Base-by-base conservation (phyloP, 2,797 vertebrate genomes). In the Calcarius lapponicus region DNA sequence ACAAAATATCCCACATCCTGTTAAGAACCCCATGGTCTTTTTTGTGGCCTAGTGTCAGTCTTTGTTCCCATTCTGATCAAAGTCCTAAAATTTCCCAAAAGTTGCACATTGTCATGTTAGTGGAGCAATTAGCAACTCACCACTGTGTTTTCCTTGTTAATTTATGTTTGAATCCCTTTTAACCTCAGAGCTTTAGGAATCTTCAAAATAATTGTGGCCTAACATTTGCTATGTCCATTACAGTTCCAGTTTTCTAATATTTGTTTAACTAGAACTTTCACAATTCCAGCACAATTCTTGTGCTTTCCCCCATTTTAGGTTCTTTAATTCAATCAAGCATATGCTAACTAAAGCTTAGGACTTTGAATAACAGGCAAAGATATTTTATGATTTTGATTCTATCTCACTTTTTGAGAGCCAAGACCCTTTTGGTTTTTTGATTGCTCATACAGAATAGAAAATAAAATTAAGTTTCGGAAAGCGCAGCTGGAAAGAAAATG, bases 381-480 rank as follows among this genome's bases (percentile, higher is more conserved):
- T 71, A 19, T 85, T 54, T 71, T 79, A 40, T 60, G 7, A n/a
- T 22, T 70, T 29, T 61, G 26, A 34, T 75, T 80, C 48, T 79
- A 47, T 86, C 88, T 96, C 45, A 66, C 47, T 74, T 92, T 95
- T 78, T 61, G 34, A 92, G 32, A 95, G 8, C 13, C 66, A 71
- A 95, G 53, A 17, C 3, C 17, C 56, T 79, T 83, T 76, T 8
- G 50, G 29, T 82, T 42, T 42, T 94, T 66, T 83, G 61, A n/a
- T 64, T 28, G 54, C 69, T 85, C 42, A 51, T 53, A 81, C 48
- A 60, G 28, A 75, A 19, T 88, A 48, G 13, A 60, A 62, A 93
- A 69, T 9, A 32, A 80, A 60, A n/a, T 17, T 1, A 78, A 54
- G 6, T 42, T 72, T 32, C 43, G 22, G 13, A 64, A 83, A 76